A percentile compares a stretch with the other conserved stretches of the same genome.
phyloP scores from a whole-genome alignment of 1,140 invertebrate genomes.

The Pogonomyrmex californicus region DNA sequence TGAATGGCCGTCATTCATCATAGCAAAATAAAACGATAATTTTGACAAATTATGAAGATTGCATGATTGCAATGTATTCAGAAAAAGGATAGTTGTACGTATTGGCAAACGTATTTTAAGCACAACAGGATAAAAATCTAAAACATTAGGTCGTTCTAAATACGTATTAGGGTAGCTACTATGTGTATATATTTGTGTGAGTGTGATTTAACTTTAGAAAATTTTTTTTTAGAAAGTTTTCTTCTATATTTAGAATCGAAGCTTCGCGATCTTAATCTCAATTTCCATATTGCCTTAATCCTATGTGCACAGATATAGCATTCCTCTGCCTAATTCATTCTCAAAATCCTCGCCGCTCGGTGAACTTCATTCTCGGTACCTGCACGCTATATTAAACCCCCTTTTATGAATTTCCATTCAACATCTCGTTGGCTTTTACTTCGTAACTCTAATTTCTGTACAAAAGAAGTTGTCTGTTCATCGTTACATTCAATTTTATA shows the following conservation, averaged over 20 bases:
- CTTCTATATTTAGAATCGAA: constrained; percentile 80
- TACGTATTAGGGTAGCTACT: constrained; percentile 52
- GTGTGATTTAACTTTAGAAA: constrained; percentile 76
- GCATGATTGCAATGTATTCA: constrained; percentile 5
- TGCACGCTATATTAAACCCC: neutral
- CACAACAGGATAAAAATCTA: constrained; percentile 32
- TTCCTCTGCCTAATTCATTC: constrained; percentile 36
- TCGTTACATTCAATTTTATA: neutral
- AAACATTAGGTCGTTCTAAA: constrained; percentile 58
- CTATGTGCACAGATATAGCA: constrained; percentile 39
- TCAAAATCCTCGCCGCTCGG: constrained; percentile 33
- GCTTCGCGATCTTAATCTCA: constrained; percentile 70
- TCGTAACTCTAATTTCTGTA: neutral
- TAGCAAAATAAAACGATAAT: constrained; percentile 4
- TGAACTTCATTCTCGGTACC: constrained; percentile 23
- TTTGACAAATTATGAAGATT: constrained; percentile 7
- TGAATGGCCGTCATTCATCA: neutral
- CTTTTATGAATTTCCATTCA: constrained; percentile 33
- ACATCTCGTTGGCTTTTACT: constrained; percentile 9
- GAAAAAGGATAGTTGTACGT: neutral
- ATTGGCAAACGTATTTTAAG: constrained; percentile 47
- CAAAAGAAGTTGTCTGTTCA: neutral
- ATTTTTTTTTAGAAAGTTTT: constrained; percentile 64
- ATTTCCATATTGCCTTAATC: constrained; percentile 73
- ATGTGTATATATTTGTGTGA: constrained; percentile 62